A percentile compares a stretch with the other conserved stretches of the same genome.
phyloP scores from a whole-genome alignment of 2,797 vertebrate species.

The Periophthalmus magnuspinnatus region DNA sequence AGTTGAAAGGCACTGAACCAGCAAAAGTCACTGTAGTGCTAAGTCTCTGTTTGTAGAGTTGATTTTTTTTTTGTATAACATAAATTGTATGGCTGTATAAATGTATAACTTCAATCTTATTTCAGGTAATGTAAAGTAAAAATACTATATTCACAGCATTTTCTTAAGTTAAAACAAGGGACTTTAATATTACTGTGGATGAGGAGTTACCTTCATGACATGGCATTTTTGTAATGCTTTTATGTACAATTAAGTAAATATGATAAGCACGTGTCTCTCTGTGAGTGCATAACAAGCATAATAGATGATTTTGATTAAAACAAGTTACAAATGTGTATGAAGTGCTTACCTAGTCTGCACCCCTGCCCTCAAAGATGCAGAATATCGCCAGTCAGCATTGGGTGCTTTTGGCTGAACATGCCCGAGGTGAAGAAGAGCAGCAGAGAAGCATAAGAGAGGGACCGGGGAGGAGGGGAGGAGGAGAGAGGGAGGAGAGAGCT shows the following conservation, averaged over 20 bases:
- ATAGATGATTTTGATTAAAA: constrained; percentile 24
- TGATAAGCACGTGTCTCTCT: background rate
- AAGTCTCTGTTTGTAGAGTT: background rate
- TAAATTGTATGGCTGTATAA: background rate
- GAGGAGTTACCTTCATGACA: too few relatives aligned
- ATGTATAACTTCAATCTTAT: background rate
- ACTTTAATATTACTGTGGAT: background rate
- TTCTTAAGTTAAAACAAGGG: background rate
- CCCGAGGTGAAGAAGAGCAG: constrained; percentile 43
- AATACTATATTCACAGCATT: background rate
- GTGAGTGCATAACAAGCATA: background rate
- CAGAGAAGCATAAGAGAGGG: constrained; percentile 29
- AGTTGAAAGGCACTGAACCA: background rate
- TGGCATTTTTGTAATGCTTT: too few relatives aligned
- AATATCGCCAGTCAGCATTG: constrained; percentile 98
- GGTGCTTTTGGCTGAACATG: constrained; percentile 92
- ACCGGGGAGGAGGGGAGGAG: constrained; percentile 4
- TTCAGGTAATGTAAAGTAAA: background rate
- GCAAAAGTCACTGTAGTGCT: background rate
- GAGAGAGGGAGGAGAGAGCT: constrained; percentile 61
- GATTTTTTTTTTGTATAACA: too few relatives aligned
- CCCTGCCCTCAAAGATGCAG: constrained; percentile 94
- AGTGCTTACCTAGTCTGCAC: constrained; percentile 89
- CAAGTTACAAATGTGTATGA: constrained; percentile 56
- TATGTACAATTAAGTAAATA: background rate